Base-by-base conservation (phyloP, 2,113 vertebrate species). In the Etheostoma cragini region DNA sequence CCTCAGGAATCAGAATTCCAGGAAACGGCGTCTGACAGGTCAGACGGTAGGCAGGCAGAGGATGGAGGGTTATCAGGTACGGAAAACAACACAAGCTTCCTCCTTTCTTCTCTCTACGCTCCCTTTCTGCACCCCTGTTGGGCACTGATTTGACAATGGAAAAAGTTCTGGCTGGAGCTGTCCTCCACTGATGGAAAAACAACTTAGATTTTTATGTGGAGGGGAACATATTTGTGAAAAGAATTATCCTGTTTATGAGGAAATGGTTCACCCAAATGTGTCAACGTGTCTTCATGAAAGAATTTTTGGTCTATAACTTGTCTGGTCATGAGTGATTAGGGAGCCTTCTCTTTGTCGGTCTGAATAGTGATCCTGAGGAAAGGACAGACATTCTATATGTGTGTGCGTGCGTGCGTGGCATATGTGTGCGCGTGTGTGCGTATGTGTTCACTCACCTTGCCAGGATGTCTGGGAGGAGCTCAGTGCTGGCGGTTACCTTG, bases 31-130 rank as follows among this genome's bases (percentile, higher is more conserved):
- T 84, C 88, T 63, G 91, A 92, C 91, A 91, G 88, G 86, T 91
- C 75, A 38, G 90, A 93, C 86, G 72, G 87, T 64, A 84, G 77
- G 70, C 93, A 87, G 76, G 72, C 89, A 66, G 93, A 93, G 81
- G 89, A 95, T 90, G 94, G 90, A 89, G 82, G 87, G 53, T 94
- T 95, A 95, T 95, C 95, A 95, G 95, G 94, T 96, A 95, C 6
- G 77, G 84, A 90, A 90, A 85, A 88, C 69, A 85, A 87, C 83
- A 86, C 73, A 6, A 78, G 69, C 83, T 94, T 94, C 92, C 90
- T 92, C 84, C 74, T 71, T 83, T 88, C 81, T 47, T 58, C 74
- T 78, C 64, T 76, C 22, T 65, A 49, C 35, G 56, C 76, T 81
- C 80, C 53, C 66, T 33, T 33, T 65, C 45, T 77, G 42, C 65